Conservation (phyloP, 2,888 invertebrate species). For the Petrophora chlorosata region DNA sequence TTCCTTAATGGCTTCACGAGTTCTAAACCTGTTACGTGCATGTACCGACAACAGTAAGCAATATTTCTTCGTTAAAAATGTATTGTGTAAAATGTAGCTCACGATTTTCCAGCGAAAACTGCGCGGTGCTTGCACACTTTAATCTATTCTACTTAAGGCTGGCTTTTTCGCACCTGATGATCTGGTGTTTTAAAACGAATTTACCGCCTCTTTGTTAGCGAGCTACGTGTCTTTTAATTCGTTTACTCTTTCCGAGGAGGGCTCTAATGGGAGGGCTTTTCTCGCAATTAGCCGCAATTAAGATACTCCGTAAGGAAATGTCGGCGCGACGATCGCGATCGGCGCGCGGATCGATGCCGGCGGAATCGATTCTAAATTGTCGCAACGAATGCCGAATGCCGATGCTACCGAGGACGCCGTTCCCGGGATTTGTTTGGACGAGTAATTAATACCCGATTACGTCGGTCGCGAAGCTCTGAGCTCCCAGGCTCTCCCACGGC, state of each 20-base stretch:
- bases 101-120: conserved; percentile 42
- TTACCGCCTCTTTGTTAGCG: conserved; percentile 66
- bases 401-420: conserved; percentile 32
- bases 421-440: conserved; percentile 43
- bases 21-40: conserved; percentile 21
- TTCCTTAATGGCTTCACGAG: conserved; percentile 14
- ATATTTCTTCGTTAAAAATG: conserved; percentile 39
- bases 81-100: conserved; percentile 44
- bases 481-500: conserved; percentile 37
- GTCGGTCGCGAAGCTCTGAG: conserved; percentile 24
- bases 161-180: conserved; percentile 76
- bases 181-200: conserved; percentile 73
- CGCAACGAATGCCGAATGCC: conserved; percentile 41
- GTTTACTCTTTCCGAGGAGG: conserved; percentile 73
- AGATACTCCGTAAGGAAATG: conserved; percentile 68
- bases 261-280: conserved; percentile 75
- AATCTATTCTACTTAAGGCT: conserved; percentile 75
- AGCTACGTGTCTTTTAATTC: conserved; percentile 76
- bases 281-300: conserved; percentile 80
- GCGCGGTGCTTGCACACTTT: conserved; percentile 52
- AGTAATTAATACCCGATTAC: conserved; percentile 53
- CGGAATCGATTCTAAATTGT: conserved; percentile 41
- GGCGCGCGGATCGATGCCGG: conserved; percentile 44
- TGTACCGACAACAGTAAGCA: conserved; percentile 31
- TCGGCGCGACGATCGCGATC: conserved; percentile 48